A percentile compares a stretch with the other conserved stretches of the same genome.
Evolutionary conservation across 2,888 invertebrate species (phyloP).

Genomic region (Thymelicus sylvestris): DNA sequence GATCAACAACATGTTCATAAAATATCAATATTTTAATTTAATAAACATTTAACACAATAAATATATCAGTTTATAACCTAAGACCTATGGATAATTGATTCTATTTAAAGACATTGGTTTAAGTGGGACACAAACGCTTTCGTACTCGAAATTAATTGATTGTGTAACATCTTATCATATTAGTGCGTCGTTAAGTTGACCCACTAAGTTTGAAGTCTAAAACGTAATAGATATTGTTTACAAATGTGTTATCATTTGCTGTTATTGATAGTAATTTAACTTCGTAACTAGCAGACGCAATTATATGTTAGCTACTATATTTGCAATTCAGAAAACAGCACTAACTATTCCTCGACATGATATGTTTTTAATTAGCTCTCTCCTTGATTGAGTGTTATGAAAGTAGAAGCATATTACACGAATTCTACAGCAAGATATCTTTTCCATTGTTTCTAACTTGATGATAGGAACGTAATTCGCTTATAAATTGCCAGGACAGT

Average conservation of each 20-base stretch:
- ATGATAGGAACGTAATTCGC: neutral
- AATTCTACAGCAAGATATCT: neutral
- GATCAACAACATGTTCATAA: too few relatives aligned
- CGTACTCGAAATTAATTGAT: neutral
- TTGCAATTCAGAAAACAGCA: neutral
- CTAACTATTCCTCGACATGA: neutral
- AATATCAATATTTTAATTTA: too few relatives aligned
- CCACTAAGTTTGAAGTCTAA: constrained; percentile 12
- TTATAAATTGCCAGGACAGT: too few relatives aligned
- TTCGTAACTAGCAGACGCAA: neutral
- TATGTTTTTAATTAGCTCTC: neutral
- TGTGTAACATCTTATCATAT: neutral
- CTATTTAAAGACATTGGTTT: neutral
- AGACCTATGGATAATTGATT: too few relatives aligned
- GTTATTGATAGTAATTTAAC: neutral
- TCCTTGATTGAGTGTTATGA: too few relatives aligned
- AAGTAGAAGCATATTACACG: neutral
- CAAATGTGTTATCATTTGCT: constrained; percentile 10
- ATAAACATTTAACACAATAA: too few relatives aligned
- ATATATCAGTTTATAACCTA: neutral
- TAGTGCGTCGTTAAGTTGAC: constrained; percentile 24
- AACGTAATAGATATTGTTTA: constrained; percentile 7
- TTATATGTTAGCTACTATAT: neutral
- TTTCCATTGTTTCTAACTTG: neutral
- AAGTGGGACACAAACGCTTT: neutral